These are phyloP conservation scores for Hafferia zeledoni DNA, from an alignment of 2,797 vertebrate genomes.

Conservation along the genomic window DNA sequence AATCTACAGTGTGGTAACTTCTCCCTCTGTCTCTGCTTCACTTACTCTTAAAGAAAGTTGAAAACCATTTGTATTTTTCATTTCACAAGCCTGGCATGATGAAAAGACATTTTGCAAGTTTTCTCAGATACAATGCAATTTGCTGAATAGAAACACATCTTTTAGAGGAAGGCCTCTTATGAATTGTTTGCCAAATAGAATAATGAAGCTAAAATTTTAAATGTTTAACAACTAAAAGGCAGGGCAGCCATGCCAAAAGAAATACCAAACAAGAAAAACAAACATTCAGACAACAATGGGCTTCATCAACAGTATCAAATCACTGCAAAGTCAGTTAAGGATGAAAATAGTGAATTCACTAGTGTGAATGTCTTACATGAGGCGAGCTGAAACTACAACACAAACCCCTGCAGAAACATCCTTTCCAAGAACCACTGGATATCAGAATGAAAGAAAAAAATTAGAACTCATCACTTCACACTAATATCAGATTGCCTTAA, in stretches of 20 bases:
- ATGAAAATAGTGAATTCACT: neutral
- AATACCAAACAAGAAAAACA: neutral
- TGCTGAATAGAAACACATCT: neutral
- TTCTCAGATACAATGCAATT: neutral
- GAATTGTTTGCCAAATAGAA: neutral
- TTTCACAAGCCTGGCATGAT: neutral
- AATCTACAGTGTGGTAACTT: neutral
- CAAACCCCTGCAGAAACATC: neutral
- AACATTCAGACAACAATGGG: neutral
- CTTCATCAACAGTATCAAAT: neutral
- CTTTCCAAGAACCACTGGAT: neutral
- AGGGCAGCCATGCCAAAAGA: neutral
- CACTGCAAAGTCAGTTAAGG: neutral
- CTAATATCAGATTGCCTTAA: neutral
- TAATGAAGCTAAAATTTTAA: neutral
- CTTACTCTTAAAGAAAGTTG: neutral
- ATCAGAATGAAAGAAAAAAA: neutral
- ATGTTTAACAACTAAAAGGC: neutral
- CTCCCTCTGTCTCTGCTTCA: neutral
- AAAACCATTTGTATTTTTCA: neutral
- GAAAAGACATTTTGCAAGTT: neutral
- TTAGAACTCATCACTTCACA: neutral
- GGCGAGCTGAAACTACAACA: neutral
- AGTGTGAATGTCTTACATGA: neutral
- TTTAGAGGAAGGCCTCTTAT: neutral